Base-by-base conservation (phyloP, 2,888 invertebrate species). In the Sesamia inferens region DNA sequence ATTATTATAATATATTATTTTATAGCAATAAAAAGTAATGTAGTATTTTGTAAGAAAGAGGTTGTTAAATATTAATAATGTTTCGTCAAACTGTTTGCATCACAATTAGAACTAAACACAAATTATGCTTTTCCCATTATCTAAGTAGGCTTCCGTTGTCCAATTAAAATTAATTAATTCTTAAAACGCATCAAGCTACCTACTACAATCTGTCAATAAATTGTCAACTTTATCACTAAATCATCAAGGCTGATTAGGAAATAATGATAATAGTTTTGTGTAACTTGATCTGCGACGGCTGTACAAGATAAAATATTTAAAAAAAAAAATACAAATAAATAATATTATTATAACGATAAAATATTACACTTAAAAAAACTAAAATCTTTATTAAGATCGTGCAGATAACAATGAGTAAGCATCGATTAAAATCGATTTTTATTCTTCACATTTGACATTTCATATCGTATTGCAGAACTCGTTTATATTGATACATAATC, bases 401-500 rank as follows among this genome's bases (percentile, higher is more conserved):
- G 62, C 54, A 69, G 63, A 75, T 74, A 68, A 72, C 44, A 19
- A 63, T 57, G 62, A 75, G 58, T 72, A 24, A 70, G 47, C 48
- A 39, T 10, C 57, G n/a, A 74, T 84, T 74, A 58, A 71, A 62
- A 73, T 71, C 13, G 57, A 8, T 72, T 72, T 54, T 58, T 62
- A 63, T 71, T 65, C 59, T 44, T 63, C 59, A 67, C 73, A 67
- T 84, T 83, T 87, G 82, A 85, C 78, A 85, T 84, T 87, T 85
- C 11, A 62, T 67, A 70, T 24, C 6, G 24, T 70, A 75, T 79
- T 76, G 69, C 70, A 71, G 64, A 71, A 87, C 67, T 71, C 71
- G 71, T 74, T 78, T 76, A 76, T 73, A 22, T 78, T 74, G 76
- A 75, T 68, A 74, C 75, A 71, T 76, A 74, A 83, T 83, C 77